A percentile compares a stretch with the other conserved stretches of the same genome.
These are phyloP conservation scores for Acanthurus tractus DNA, from an alignment of 2,797 vertebrate genomes.

Conservation along the genomic window DNA sequence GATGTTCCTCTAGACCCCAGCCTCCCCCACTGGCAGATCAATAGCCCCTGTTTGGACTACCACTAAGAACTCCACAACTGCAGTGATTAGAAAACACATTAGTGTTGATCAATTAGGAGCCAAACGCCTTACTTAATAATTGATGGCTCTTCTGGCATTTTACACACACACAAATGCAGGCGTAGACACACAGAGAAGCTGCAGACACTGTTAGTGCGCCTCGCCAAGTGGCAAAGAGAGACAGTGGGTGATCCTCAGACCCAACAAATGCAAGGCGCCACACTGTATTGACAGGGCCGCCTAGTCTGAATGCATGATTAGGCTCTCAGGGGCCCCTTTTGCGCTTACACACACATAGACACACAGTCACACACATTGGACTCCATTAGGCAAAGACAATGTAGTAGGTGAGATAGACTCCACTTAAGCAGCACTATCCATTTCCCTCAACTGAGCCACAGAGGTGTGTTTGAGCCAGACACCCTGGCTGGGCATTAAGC, in stretches of 20 bases:
- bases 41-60: conserved; percentile 96
- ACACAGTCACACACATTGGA: conserved; percentile 78
- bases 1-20: conserved; percentile 30
- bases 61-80: conserved; percentile 98
- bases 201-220: conserved; percentile 88
- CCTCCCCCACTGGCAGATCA: conserved; percentile 87
- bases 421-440: conserved; percentile 89
- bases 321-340: conserved; percentile 92
- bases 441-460: conserved; percentile 83
- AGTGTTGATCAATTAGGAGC: conserved; percentile 98
- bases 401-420: conserved; percentile 86
- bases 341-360: conserved; percentile 76
- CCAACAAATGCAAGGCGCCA: conserved; percentile 95
- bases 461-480: conserved; percentile 85
- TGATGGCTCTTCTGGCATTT: conserved; percentile 88
- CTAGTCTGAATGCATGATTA: conserved; percentile 96
- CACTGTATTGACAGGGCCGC: conserved; percentile 91
- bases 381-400: conserved; percentile 88
- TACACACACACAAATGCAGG: conserved; percentile 64
- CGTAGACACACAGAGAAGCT: conserved; percentile 41
- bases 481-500: conserved; percentile 81
- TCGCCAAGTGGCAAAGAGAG: conserved; percentile 75
- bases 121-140: conserved; percentile 98
- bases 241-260: conserved; percentile 89
- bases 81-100: conserved; percentile 99